Conservation (phyloP, 2,797 vertebrate species). For the Merluccius polli region DNA sequence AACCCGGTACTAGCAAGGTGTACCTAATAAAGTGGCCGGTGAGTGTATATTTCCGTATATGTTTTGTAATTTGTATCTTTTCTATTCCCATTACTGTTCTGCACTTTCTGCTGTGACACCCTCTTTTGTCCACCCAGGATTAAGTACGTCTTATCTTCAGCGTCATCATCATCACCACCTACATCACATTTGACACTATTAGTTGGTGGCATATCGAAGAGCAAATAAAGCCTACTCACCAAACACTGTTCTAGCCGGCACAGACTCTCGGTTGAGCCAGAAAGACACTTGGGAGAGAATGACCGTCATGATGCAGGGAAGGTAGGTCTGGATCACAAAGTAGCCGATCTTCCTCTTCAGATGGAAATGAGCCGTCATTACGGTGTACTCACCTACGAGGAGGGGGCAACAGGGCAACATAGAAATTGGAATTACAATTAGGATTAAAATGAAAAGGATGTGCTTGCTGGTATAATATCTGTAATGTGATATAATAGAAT, state of each 20-base stretch:
- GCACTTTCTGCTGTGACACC: too few species aligned
- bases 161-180: neutral
- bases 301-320: conserved; percentile 99
- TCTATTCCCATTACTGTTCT: too few species aligned
- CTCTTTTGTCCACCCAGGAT: too few species aligned
- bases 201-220: neutral
- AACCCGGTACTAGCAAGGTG: too few species aligned
- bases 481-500: neutral
- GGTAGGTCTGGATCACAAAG: conserved; percentile 98
- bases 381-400: conserved; percentile 90
- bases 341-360: conserved; percentile 99
- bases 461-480: neutral
- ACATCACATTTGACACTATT: neutral
- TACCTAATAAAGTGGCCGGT: too few species aligned
- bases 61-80: too few species aligned
- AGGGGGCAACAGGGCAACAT: conserved; percentile 8
- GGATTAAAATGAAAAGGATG: neutral
- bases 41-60: too few species aligned
- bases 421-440: conserved; percentile 11
- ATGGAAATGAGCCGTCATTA: conserved; percentile 99
- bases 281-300: conserved; percentile 99
- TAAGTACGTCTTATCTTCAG: too few species aligned
- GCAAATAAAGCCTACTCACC: conserved; percentile 71
- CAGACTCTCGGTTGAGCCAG: conserved; percentile 97
- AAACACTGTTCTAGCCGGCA: conserved; percentile 95